Base-by-base conservation (phyloP, 1,140 invertebrate species). In the Heliconius eleuchia region DNA sequence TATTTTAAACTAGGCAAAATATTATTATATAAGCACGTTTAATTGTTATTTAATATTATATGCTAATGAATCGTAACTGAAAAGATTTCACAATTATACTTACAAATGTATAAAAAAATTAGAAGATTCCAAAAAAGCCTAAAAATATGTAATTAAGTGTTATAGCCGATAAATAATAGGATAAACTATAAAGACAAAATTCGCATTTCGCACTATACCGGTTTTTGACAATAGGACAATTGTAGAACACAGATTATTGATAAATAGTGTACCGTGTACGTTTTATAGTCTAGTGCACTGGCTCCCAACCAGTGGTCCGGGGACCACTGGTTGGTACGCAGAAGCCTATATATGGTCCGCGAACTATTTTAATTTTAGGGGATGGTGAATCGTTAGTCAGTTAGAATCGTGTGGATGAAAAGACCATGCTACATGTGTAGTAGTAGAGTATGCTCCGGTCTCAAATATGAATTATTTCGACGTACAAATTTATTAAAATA, bases 11-110 rank as follows among this genome's bases (percentile, higher is more conserved):
- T 60, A 76, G 27, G 72, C 3, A 4, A 57, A 74, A n/a, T 57
- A 42, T 57, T 30, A 79, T 79, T 79, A 79, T 79, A 72, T 79
- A 79, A 79, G 77, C 42, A 39, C n/a, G n/a, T 76, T 76, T 19
- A 72, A 72, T 30, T 66, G 23, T 27, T 66, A 66, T 66, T 66
- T 66, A 66, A 27, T 23, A 66, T 27, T 66, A 66, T 66, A 66
- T 66, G 4, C 60, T 60, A 9, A 60, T 60, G n/a, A 66, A 30
- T 11, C 8, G 27, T 66, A 23, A 66, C 27, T 27, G 9, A 27
- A 66, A 30, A 27, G 60, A 30, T 16, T 60, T 13, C 9, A 13
- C 2, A 30, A 16, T 27, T 30, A 30, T 27, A 66, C 60, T 30
- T 66, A 66, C 60, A 66, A 27, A 30, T 66, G 8, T 66, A 30